Evolutionary conservation across 92 coral and sea anemone species (phyloP).

Genomic region (Anthopleura xanthogrammica): DNA sequence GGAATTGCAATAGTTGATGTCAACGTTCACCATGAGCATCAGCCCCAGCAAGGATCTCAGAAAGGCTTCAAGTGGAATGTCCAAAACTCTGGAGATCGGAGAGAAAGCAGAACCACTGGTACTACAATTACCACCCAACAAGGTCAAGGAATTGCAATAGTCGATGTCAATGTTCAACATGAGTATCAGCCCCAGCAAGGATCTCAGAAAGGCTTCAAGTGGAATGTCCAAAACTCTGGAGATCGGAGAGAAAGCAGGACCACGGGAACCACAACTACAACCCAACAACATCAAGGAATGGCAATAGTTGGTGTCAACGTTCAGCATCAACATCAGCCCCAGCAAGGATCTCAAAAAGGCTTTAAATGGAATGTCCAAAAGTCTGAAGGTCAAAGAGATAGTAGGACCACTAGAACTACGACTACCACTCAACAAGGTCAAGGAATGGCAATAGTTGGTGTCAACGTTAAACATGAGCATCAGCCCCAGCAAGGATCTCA

Average conservation of each 20-base stretch:
- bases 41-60: neutral
- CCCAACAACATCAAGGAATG: neutral
- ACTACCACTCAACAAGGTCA: neutral
- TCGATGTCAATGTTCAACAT: slow-evolving; percentile 5
- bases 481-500: slow-evolving; percentile 1
- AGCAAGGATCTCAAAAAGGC: slow-evolving; percentile 4
- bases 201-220: slow-evolving; percentile 5
- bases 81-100: neutral
- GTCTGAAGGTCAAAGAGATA: neutral
- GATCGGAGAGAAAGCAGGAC: neutral
- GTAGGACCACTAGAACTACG: neutral
- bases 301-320: neutral
- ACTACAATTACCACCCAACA: neutral
- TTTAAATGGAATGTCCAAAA: neutral
- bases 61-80: slow-evolving; percentile 14
- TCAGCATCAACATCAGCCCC: neutral
- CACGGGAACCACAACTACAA: neutral
- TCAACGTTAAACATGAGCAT: slow-evolving; percentile 2
- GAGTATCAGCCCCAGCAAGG: neutral
- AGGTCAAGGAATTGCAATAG: slow-evolving; percentile 1
- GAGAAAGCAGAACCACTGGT: neutral
- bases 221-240: neutral
- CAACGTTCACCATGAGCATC: neutral
- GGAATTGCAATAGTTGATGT: slow-evolving; percentile 8
- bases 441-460: slow-evolving; percentile 3